phyloP scores from a whole-genome alignment of 2,888 invertebrate species.

The Polyommatus icarus region DNA sequence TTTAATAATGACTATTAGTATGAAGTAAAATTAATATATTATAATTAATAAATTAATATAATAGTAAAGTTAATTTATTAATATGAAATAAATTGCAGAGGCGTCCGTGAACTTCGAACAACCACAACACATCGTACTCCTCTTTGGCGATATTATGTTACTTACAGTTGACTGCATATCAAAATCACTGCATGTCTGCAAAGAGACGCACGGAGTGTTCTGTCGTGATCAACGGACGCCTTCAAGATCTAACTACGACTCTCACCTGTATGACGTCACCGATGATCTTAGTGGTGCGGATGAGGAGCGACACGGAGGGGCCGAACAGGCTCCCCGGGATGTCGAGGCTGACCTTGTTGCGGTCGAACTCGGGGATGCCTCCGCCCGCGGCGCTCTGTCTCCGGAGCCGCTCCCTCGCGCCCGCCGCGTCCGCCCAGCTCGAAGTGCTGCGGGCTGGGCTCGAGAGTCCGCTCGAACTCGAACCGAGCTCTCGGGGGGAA shows the following conservation, averaged over 20 bases:
- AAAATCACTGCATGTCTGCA: not conserved
- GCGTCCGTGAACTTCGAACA: no score
- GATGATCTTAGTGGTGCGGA: conserved; percentile 83
- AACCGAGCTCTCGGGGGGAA: not conserved
- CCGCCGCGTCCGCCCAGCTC: conserved; percentile 39
- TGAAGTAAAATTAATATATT: no score
- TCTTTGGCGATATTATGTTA: no score
- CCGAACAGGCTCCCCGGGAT: conserved; percentile 84
- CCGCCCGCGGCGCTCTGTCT: conserved; percentile 68
- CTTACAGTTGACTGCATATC: no score
- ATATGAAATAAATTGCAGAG: not conserved
- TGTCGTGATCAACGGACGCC: not conserved
- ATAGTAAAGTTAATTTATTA: no score
- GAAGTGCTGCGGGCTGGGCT: not conserved
- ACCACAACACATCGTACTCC: no score
- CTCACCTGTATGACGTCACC: conserved; percentile 84
- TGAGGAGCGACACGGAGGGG: conserved; percentile 84
- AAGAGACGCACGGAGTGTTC: not conserved
- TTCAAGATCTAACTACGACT: not conserved
- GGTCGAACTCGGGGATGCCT: conserved; percentile 82
- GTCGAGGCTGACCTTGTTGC: conserved; percentile 84
- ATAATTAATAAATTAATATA: no score
- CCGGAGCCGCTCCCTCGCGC: conserved; percentile 42
- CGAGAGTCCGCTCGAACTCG: not conserved
- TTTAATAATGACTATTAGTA: no score